Conservation (phyloP, 37 sponge, comb jelly and placozoan genomes). For the Ephydatia muelleri region DNA sequence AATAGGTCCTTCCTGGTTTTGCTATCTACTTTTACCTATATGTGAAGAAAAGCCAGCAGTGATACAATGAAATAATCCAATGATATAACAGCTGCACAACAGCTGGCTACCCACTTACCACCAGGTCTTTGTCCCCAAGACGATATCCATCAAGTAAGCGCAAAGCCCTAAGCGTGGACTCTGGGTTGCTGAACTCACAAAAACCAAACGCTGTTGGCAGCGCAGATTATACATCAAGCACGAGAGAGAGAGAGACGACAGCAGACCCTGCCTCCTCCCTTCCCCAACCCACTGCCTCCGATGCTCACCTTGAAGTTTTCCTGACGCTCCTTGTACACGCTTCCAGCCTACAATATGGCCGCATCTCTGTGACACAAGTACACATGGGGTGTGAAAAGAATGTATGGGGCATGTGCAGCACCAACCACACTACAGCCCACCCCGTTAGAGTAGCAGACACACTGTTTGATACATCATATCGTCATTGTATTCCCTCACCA, state of each 20-base stretch:
- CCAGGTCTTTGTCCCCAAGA: constrained; percentile 83
- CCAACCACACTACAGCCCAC: too few relatives aligned
- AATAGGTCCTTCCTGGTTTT: constrained; percentile 80
- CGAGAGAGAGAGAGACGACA: constrained; percentile 1
- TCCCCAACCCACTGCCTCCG: not conserved
- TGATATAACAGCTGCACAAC: not conserved
- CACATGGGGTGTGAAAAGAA: constrained; percentile 5
- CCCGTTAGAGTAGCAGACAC: not conserved
- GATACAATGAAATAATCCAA: not conserved
- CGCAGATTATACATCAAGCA: not conserved
- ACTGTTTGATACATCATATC: not conserved
- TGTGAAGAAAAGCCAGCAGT: not conserved
- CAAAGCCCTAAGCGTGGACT: constrained; percentile 92
- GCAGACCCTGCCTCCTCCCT: too few relatives aligned
- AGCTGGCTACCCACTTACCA: constrained; percentile 54
- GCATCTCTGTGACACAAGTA: constrained; percentile 73
- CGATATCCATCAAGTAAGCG: constrained; percentile 74
- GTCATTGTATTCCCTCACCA: constrained; percentile 55
- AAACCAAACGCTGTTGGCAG: constrained; percentile 92
- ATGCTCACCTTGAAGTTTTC: constrained; percentile 90
- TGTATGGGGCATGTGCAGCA: too few relatives aligned
- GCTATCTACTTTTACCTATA: constrained; percentile 87
- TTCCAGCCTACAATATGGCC: constrained; percentile 95
- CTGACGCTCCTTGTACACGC: constrained; percentile 94
- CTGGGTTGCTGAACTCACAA: constrained; percentile 95